A percentile compares a stretch with the other conserved stretches of the same genome.
phyloP scores from a whole-genome alignment of 2,113 vertebrate species.

The Gasterosteus nipponicus region DNA sequence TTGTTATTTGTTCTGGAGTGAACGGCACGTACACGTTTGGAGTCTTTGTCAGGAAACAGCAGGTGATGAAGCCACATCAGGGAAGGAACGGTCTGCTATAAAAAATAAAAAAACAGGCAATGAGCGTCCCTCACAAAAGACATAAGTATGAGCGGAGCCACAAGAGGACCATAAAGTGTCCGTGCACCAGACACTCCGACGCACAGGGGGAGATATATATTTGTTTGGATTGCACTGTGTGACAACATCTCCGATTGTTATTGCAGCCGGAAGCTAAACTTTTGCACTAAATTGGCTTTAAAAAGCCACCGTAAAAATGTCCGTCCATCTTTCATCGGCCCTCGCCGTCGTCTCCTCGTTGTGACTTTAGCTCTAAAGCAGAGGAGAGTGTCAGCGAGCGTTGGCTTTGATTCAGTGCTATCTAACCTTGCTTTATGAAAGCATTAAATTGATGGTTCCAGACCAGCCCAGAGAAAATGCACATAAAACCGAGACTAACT shows the following conservation, averaged over 20 bases:
- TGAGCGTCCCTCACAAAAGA: constrained; percentile 49
- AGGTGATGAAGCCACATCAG: constrained; percentile 50
- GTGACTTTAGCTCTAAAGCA: constrained; percentile 91
- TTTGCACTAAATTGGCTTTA: constrained; percentile 73
- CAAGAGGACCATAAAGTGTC: constrained; percentile 49
- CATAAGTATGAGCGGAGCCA: constrained; percentile 32
- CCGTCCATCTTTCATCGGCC: constrained; percentile 64
- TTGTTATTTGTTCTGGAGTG: constrained; percentile 61
- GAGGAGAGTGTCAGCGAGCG: constrained; percentile 84
- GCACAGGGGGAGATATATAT: constrained; percentile 47
- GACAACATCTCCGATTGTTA: constrained; percentile 61
- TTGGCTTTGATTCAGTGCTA: constrained; percentile 80
- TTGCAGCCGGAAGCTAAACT: constrained; percentile 73
- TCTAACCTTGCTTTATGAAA: constrained; percentile 85
- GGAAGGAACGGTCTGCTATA: constrained; percentile 54
- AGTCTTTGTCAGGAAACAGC: constrained; percentile 66
- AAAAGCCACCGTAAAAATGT: constrained; percentile 72
- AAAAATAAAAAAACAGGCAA: constrained; percentile 45
- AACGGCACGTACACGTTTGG: constrained; percentile 41
- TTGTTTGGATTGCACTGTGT: constrained; percentile 61
- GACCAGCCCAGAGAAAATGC: constrained; percentile 85
- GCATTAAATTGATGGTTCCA: constrained; percentile 86
- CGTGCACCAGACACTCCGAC: constrained; percentile 39
- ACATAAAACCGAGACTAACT: constrained; percentile 87
- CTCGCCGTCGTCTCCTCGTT: constrained; percentile 89